These are phyloP conservation scores for Formica exsecta DNA, from an alignment of 1,140 invertebrate species.

Conservation along the genomic window DNA sequence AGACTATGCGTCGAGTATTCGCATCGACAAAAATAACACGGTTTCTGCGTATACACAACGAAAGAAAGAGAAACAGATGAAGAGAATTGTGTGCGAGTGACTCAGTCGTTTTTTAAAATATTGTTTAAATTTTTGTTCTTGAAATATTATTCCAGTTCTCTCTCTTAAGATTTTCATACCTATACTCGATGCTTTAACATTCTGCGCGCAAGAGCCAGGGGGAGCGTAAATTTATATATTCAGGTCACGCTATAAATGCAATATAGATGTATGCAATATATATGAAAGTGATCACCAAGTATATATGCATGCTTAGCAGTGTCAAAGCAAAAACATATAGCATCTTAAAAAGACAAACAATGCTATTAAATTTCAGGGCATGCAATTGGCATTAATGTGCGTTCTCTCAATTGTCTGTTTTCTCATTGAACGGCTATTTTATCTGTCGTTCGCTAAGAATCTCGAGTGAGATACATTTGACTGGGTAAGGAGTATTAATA, in stretches of 20 bases:
- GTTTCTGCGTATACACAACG: slow-evolving; percentile 79
- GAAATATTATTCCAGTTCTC: slow-evolving; percentile 23
- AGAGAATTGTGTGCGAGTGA: not conserved
- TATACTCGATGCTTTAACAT: slow-evolving; percentile 1
- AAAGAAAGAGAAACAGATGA: slow-evolving; percentile 5
- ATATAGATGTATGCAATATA: not conserved
- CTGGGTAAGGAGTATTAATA: slow-evolving; percentile 84
- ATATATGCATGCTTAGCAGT: not conserved
- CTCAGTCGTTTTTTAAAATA: slow-evolving; percentile 14
- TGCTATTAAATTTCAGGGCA: slow-evolving; percentile 45
- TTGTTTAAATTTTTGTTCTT: slow-evolving; percentile 3
- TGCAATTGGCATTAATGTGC: not conserved
- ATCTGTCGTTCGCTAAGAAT: slow-evolving; percentile 39
- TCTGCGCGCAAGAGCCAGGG: not conserved
- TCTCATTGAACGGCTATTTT: slow-evolving; percentile 22
- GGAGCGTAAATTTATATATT: slow-evolving; percentile 37
- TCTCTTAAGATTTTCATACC: not conserved
- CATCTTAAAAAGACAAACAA: not conserved
- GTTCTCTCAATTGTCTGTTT: slow-evolving; percentile 30
- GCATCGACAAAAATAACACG: slow-evolving; percentile 86
- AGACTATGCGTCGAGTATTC: slow-evolving; percentile 80
- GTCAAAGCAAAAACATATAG: not conserved
- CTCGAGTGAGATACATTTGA: slow-evolving; percentile 79
- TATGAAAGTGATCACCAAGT: not conserved
- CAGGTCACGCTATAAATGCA: slow-evolving; percentile 49